These are phyloP conservation scores for Macroteleia sp. DNA, from an alignment of 2,888 invertebrate genomes.

Conservation along the genomic window DNA sequence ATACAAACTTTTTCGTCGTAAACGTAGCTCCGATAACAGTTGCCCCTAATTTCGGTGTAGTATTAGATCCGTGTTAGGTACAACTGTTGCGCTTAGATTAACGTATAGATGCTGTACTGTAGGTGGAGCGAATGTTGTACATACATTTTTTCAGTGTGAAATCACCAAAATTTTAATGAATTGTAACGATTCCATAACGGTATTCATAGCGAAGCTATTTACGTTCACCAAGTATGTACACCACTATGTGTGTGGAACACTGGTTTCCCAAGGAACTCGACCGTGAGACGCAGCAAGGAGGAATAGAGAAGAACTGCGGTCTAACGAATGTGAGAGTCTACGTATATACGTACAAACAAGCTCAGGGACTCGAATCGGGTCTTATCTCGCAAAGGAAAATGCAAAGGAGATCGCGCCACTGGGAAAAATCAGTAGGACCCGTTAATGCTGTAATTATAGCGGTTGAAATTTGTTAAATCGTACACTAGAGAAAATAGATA, in stretches of 20 bases:
- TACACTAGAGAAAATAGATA: too few relatives aligned
- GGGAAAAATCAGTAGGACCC: conserved; percentile 48
- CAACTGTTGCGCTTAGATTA: too few relatives aligned
- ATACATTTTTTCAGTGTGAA: too few relatives aligned
- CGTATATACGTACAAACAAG: conserved; percentile 59
- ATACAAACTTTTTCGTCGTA: too few relatives aligned
- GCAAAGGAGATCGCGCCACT: conserved; percentile 52
- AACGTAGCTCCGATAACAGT: too few relatives aligned
- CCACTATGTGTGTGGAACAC: conserved; percentile 49
- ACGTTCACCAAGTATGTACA: conserved; percentile 41
- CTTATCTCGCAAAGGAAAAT: conserved; percentile 57
- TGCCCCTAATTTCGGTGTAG: too few relatives aligned
- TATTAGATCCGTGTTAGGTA: too few relatives aligned
- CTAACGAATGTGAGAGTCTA: conserved; percentile 64
- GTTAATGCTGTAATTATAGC: conserved; percentile 51
- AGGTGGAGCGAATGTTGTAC: too few relatives aligned
- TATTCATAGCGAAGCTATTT: conserved; percentile 55
- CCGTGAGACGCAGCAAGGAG: conserved; percentile 63
- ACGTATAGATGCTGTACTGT: too few relatives aligned
- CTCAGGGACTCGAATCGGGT: conserved; percentile 41
- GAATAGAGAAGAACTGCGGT: conserved; percentile 52
- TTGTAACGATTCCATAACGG: conserved; percentile 71
- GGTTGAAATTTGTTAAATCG: conserved; percentile 4
- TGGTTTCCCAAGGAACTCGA: conserved; percentile 67
- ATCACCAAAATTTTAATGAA: conserved; percentile 68